Conservation (phyloP, 2,888 invertebrate genomes). For the Eristalis intricaria region DNA sequence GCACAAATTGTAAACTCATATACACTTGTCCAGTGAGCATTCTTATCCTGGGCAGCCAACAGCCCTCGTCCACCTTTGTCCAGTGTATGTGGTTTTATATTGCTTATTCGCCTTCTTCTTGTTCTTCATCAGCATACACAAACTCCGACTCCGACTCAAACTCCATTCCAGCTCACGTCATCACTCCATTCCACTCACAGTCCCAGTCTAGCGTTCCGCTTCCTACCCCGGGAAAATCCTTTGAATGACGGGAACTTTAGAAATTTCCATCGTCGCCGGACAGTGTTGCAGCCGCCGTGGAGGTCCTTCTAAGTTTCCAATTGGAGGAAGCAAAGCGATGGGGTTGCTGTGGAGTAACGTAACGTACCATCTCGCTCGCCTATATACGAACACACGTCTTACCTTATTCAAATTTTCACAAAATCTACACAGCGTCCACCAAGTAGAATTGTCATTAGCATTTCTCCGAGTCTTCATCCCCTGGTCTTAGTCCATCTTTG, state of each 20-base stretch:
- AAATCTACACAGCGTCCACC: conserved; percentile 55
- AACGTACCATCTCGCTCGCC: conserved; percentile 4
- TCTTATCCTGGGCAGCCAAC: conserved; percentile 53
- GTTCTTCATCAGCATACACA: conserved; percentile 64
- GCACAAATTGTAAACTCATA: conserved; percentile 4
- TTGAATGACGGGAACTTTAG: conserved; percentile 65
- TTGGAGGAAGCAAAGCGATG: conserved; percentile 15
- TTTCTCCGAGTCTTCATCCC: conserved; percentile 57
- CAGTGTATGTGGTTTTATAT: conserved; percentile 67
- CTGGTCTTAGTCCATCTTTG: conserved; percentile 10
- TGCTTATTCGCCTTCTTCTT: conserved; percentile 70
- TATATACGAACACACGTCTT: conserved; percentile 52
- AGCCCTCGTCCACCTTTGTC: conserved; percentile 66
- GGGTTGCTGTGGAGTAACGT: conserved; percentile 42
- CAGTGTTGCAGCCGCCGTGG: conserved; percentile 31
- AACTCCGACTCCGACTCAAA: not conserved
- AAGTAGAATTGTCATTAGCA: conserved; percentile 65
- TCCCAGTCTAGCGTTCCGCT: conserved; percentile 21
- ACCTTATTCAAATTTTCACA: conserved; percentile 71
- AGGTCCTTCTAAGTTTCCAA: conserved; percentile 57
- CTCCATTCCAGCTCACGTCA: not conserved
- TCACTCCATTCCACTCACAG: not conserved
- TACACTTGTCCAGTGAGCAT: conserved; percentile 19
- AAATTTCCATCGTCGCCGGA: conserved; percentile 60
- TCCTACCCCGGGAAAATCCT: conserved; percentile 53